Evolutionary conservation across 2,888 invertebrate genomes (phyloP).

Genomic region (Ormyrus nitidulus): DNA sequence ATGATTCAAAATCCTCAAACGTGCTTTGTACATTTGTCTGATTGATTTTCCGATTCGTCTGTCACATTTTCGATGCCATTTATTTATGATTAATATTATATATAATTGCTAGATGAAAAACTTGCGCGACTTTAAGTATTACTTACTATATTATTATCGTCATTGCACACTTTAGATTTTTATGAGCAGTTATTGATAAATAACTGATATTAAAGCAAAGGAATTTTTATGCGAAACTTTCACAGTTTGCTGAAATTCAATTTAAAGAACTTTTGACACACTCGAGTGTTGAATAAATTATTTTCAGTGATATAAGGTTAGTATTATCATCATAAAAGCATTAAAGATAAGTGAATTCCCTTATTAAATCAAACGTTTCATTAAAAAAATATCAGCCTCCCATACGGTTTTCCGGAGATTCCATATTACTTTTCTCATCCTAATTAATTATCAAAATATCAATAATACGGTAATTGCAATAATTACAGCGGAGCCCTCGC

Average conservation of each 20-base stretch:
- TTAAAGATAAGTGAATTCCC: conserved; percentile 2
- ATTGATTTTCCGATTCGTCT: too few relatives aligned
- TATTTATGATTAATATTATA: too few relatives aligned
- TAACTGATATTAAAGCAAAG: conserved; percentile 4
- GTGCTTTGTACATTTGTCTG: too few relatives aligned
- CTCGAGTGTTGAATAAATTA: conserved; percentile 13
- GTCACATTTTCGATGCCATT: too few relatives aligned
- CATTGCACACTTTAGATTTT: too few relatives aligned
- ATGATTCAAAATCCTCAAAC: too few relatives aligned
- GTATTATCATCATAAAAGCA: conserved; percentile 4
- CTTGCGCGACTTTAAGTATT: too few relatives aligned
- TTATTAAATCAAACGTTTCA: too few relatives aligned
- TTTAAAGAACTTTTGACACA: not conserved
- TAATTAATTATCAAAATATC: conserved; percentile 23
- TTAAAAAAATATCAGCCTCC: too few relatives aligned
- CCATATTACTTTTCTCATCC: not conserved
- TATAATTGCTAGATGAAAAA: too few relatives aligned
- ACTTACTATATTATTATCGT: too few relatives aligned
- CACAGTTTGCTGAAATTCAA: not conserved
- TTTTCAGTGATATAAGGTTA: not conserved
- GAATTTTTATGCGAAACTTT: conserved; percentile 1
- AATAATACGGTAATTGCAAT: conserved; percentile 38
- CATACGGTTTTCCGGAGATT: too few relatives aligned
- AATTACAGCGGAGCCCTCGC: conserved; percentile 4
- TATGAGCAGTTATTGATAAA: not conserved